Evolutionary conservation across 2,888 invertebrate genomes (phyloP).

Genomic region (Julus scanicus): DNA sequence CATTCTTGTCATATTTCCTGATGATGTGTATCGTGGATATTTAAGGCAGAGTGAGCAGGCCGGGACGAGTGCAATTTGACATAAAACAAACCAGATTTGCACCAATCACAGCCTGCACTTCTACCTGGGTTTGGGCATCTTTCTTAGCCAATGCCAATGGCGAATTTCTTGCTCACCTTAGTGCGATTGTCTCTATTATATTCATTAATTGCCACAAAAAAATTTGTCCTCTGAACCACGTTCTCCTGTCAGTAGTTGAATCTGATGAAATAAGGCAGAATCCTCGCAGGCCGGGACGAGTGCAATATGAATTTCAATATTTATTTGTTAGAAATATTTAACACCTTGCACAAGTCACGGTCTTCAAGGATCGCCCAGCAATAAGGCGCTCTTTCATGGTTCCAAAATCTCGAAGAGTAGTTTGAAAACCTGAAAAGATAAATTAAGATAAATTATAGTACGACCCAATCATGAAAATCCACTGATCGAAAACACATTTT

Average conservation of each 20-base stretch:
- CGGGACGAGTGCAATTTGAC: slow-evolving; percentile 55
- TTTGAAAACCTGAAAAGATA: background rate
- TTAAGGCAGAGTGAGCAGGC: slow-evolving; percentile 48
- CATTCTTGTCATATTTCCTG: too few relatives aligned
- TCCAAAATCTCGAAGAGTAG: background rate
- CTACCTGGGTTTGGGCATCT: background rate
- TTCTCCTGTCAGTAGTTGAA: background rate
- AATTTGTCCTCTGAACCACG: background rate
- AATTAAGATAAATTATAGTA: background rate
- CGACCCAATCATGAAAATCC: background rate
- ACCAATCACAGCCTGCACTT: slow-evolving; percentile 53
- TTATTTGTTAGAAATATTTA: slow-evolving; percentile 17
- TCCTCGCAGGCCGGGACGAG: slow-evolving; percentile 54
- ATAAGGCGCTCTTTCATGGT: background rate
- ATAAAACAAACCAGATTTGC: slow-evolving; percentile 46
- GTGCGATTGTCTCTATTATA: too few relatives aligned
- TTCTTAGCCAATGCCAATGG: background rate
- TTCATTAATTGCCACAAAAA: too few relatives aligned
- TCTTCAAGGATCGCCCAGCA: slow-evolving; percentile 41
- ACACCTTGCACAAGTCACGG: slow-evolving; percentile 52
- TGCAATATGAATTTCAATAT: slow-evolving; percentile 51
- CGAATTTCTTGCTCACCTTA: background rate
- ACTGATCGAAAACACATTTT: too few relatives aligned
- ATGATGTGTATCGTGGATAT: too few relatives aligned
- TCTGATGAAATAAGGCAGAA: background rate